Evolutionary conservation across 2,888 invertebrate genomes (phyloP), one percentile per base, ranked within the genome.

Genomic region (Caenorhabditis auriculariae): DNA sequence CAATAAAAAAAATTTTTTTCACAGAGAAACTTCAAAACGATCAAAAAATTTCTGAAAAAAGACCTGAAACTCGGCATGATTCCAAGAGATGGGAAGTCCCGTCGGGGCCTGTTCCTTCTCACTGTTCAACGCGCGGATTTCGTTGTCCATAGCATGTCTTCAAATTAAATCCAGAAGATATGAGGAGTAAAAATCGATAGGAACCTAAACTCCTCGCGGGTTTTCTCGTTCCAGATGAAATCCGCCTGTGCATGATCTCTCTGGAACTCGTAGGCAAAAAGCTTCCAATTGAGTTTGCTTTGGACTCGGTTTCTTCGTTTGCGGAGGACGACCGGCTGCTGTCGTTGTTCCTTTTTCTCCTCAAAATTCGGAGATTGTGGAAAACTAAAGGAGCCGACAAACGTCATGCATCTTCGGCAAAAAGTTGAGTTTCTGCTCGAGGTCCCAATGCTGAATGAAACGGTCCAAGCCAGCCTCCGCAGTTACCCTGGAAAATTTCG

Each of bases 171-270:
- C n/a, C n/a, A n/a, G n/a, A n/a, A n/a, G n/a, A n/a, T n/a, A n/a
- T n/a, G n/a, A n/a, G n/a, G n/a, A n/a, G n/a, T n/a, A 44, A 12
- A 27, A 44, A 44, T 44, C 44, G 9, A n/a, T n/a, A n/a, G n/a
- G n/a, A n/a, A n/a, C 66, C 92, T 87, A 51, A 98, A 85, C 82
- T 98, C 96, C 84, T 95, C 95, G 47, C 96, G 87, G 0, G 96
- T 98, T 90, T 91, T 76, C 81, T 93, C 93, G 83, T 98, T 99
- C 98, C 98, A 99, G 79, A 98, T 93, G 38, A 99, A 87, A 85
- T 96, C 94, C 0, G 96, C 92, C 82, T 92, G 87, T 55, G 91
- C 89, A 82, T 96, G 96, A 85, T 98, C 94, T 81, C 88, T 88
- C 80, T 88, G 88, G 84, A 98, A 98, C 84, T 92, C 90, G 84